Evolutionary conservation across 2,113 vertebrate species (phyloP).

Genomic region (Sceloporus tristichus): DNA sequence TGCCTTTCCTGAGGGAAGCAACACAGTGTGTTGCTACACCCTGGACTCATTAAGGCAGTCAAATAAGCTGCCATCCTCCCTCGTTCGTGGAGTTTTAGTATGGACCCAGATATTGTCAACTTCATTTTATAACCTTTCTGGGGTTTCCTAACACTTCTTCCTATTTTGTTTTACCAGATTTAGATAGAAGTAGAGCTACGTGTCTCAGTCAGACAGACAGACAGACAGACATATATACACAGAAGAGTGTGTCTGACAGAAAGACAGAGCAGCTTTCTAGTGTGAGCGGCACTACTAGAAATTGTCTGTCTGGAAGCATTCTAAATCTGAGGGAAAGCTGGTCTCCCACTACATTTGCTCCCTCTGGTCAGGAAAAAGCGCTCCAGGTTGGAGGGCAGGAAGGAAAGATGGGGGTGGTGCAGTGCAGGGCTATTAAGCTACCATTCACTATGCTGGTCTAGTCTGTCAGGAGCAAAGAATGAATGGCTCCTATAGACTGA

Average conservation of each 20-base stretch:
- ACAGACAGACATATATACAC: no score
- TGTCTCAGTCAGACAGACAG: no score
- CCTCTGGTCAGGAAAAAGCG: neutral
- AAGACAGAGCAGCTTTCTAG: no score
- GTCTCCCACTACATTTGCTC: neutral
- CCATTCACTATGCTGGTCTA: neutral
- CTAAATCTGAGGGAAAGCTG: neutral
- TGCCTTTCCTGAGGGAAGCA: neutral
- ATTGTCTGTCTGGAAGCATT: neutral
- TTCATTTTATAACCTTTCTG: neutral
- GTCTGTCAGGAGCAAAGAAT: no score
- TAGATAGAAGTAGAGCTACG: no score
- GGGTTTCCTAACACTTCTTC: no score
- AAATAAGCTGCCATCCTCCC: neutral
- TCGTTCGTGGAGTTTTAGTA: neutral
- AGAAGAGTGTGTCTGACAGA: no score
- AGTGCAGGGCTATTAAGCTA: neutral
- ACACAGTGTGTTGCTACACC: neutral
- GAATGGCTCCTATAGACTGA: neutral
- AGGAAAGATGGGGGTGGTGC: neutral
- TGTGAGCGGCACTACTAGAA: neutral
- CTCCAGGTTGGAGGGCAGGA: no score
- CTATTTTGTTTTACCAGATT: no score
- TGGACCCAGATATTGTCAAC: neutral
- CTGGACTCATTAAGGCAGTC: neutral